Percentiles rank a stretch among this genome's conserved stretches.
Evolutionary conservation across 2,797 vertebrate species (phyloP).

Genomic region (Clangula hyemalis): DNA sequence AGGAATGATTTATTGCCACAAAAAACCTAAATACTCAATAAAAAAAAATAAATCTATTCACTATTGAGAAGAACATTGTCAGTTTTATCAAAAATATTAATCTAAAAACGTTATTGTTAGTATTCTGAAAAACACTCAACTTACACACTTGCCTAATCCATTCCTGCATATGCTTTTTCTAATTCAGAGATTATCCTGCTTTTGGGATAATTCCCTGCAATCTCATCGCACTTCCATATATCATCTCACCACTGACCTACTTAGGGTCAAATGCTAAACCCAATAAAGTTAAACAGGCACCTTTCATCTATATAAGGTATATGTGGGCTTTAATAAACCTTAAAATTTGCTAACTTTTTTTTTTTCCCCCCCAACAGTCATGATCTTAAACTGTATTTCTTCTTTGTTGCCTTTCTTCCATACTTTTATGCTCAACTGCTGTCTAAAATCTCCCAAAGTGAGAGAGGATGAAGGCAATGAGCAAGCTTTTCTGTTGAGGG

Average conservation of each 20-base stretch:
- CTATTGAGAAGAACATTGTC: neutral
- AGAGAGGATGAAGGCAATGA: neutral
- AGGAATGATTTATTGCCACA: neutral
- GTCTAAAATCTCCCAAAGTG: neutral
- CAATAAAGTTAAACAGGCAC: neutral
- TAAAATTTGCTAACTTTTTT: neutral
- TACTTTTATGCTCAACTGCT: neutral
- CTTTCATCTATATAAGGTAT: neutral
- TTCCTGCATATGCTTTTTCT: neutral
- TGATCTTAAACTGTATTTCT: neutral
- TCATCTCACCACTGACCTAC: neutral
- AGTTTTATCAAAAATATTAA: constrained; percentile 7
- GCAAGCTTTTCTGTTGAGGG: neutral
- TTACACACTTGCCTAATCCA: constrained; percentile 14
- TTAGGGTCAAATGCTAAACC: neutral
- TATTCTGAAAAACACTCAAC: neutral
- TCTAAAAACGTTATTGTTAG: neutral
- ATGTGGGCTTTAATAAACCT: neutral
- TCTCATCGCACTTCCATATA: neutral
- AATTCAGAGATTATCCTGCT: constrained; percentile 47
- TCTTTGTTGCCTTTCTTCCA: neutral
- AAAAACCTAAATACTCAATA: neutral
- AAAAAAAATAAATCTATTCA: neutral
- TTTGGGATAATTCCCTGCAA: constrained; percentile 12
- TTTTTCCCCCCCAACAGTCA: neutral